A percentile compares a stretch with the other conserved stretches of the same genome.
Conservation (phyloP, 2,797 vertebrate species). For the Notoglanidium macrostoma region DNA sequence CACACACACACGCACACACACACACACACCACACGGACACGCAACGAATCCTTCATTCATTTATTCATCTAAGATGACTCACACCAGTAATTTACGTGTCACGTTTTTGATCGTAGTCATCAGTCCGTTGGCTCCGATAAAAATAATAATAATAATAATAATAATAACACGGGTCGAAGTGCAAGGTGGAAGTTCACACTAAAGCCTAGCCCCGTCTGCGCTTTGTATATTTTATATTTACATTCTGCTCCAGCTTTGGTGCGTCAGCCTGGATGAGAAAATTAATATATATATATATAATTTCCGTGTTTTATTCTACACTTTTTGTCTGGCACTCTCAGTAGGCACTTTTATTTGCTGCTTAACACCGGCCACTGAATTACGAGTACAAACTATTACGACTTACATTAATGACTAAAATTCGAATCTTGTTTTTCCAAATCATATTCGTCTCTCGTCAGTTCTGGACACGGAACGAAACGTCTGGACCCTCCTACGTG, state of each 20-base stretch:
- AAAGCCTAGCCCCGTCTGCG: neutral
- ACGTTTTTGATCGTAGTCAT: neutral
- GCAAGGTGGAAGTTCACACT: neutral
- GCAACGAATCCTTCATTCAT: neutral
- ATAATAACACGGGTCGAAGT: neutral
- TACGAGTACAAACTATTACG: neutral
- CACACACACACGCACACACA: neutral
- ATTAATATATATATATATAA: no score
- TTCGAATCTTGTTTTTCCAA: neutral
- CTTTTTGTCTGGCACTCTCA: neutral
- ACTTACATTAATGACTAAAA: neutral
- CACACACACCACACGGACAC: neutral
- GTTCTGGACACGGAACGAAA: neutral
- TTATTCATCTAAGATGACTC: neutral
- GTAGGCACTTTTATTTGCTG: neutral
- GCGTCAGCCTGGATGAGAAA: neutral
- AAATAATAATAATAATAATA: neutral
- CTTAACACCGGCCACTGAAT: no score
- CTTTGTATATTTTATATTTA: neutral
- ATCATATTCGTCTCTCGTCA: neutral
- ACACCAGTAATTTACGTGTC: neutral
- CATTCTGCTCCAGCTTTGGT: neutral
- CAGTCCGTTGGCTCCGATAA: neutral
- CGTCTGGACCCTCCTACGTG: neutral
- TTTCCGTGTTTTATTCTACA: neutral